Conservation (phyloP, 92 coral and sea anemone genomes). For the Anthopleura xanthogrammica region DNA sequence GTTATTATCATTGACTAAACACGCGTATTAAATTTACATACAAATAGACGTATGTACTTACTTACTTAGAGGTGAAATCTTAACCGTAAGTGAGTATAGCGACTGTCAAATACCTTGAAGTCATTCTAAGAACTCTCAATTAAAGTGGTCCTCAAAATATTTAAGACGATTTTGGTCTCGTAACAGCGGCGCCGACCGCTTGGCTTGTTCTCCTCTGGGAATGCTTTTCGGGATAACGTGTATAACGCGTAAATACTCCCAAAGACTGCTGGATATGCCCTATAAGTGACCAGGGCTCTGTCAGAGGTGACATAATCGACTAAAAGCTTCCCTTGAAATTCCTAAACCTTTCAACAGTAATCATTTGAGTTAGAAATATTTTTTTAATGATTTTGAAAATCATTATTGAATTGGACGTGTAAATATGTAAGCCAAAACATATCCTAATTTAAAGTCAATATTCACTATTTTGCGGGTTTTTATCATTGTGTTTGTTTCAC, state of each 20-base stretch:
- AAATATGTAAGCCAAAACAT: no score
- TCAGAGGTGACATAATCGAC: not conserved
- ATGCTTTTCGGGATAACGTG: not conserved
- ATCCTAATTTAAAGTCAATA: no score
- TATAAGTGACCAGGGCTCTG: conserved; percentile 1
- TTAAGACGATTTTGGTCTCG: not conserved
- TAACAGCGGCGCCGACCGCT: conserved; percentile 4
- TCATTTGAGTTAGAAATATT: not conserved
- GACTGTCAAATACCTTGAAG: not conserved
- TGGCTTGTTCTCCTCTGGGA: conserved; percentile 31
- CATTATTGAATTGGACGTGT: not conserved
- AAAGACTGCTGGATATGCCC: not conserved
- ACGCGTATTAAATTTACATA: not conserved
- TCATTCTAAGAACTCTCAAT: not conserved
- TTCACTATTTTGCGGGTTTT: no score
- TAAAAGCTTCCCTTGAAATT: not conserved
- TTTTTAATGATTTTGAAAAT: not conserved
- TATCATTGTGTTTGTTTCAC: no score
- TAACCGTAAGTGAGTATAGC: not conserved
- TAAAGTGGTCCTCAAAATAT: not conserved
- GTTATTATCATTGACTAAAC: not conserved
- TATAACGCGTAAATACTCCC: not conserved
- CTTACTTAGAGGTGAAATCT: not conserved
- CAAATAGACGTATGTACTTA: not conserved
- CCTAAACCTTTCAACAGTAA: not conserved